phyloP scores from a whole-genome alignment of 2,113 vertebrate genomes.

The Callospermophilus lateralis region DNA sequence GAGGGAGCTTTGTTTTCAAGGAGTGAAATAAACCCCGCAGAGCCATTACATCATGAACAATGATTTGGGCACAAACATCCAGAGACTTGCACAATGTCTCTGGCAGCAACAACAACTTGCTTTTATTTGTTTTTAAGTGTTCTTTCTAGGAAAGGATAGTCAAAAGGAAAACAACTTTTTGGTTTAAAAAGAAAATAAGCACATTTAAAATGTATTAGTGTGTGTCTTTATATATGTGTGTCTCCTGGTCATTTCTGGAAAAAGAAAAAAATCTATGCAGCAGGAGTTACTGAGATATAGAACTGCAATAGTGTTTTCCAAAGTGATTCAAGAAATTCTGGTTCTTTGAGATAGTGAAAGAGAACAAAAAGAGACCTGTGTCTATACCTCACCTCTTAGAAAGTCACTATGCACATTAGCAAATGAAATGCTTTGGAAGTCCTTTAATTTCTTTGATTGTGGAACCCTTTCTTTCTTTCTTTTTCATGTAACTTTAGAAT shows the following conservation, averaged over 20 bases:
- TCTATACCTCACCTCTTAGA: not conserved
- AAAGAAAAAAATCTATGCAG: not conserved
- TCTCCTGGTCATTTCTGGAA: slow-evolving; percentile 26
- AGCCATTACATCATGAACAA: not conserved
- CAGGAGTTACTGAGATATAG: not conserved
- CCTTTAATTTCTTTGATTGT: not conserved
- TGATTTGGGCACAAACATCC: not conserved
- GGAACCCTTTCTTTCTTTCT: not conserved
- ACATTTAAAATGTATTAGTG: not conserved
- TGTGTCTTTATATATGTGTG: not conserved
- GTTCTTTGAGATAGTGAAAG: not conserved
- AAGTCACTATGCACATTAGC: not conserved
- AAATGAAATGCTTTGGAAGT: not conserved
- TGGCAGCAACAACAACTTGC: not conserved
- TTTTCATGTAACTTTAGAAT: not conserved
- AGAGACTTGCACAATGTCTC: not conserved
- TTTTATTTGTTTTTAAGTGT: not conserved
- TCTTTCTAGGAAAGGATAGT: not conserved
- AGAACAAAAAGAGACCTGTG: not conserved
- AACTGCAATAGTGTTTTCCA: not conserved
- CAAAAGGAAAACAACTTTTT: slow-evolving; percentile 9
- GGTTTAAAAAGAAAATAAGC: not conserved
- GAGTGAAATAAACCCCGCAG: not conserved
- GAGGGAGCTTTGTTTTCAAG: not conserved
- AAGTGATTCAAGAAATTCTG: not conserved